Percentiles rank a stretch among this genome's conserved stretches.
These are phyloP conservation scores for Conus canariensis DNA, from an alignment of 2,888 invertebrate genomes.

Conservation along the genomic window DNA sequence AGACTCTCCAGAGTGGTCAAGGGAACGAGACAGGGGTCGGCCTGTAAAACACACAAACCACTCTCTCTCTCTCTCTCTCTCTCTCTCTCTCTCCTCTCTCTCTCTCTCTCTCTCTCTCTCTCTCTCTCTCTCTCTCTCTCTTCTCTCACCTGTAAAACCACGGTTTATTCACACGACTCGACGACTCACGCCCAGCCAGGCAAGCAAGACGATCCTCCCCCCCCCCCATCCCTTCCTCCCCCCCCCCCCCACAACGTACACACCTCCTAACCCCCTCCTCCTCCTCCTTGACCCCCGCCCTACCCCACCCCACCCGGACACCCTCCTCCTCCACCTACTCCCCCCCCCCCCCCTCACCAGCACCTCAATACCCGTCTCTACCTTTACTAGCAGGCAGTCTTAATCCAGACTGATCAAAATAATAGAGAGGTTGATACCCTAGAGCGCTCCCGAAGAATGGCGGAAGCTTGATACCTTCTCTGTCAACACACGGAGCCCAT, in stretches of 20 bases:
- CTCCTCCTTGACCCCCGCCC: no score
- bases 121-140: no score
- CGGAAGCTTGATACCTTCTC: not conserved
- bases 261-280: no score
- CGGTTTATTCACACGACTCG: not conserved
- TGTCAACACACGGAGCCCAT: not conserved
- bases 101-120: no score
- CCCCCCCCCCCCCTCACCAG: not conserved
- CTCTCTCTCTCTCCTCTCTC: no score
- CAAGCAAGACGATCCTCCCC: no score
- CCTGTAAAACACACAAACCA: not conserved
- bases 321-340: not conserved
- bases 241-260: no score
- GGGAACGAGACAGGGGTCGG: not conserved
- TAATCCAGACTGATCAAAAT: constrained; percentile 12
- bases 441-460: not conserved
- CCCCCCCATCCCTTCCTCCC: no score
- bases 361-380: no score
- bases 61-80: no score
- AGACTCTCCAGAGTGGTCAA: not conserved
- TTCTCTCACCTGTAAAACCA: no score
- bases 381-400: not conserved
- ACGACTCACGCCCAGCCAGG: not conserved
- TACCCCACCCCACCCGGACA: no score
- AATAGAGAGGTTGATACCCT: constrained; percentile 15